Evolutionary conservation across 2,797 vertebrate species (phyloP).

Genomic region (Holocentrus rufus): DNA sequence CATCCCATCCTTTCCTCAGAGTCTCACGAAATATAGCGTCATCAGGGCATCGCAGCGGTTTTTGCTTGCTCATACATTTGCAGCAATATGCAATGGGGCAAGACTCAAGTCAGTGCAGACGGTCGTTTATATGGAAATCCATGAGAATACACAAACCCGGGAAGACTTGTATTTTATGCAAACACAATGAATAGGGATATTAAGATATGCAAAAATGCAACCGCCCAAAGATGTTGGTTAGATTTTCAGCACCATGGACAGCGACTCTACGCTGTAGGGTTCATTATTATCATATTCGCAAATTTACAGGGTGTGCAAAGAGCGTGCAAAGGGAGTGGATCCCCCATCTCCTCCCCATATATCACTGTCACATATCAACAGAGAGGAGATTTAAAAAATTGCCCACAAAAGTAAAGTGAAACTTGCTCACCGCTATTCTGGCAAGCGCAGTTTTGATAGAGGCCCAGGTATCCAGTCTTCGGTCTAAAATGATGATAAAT

Average conservation of each 20-base stretch:
- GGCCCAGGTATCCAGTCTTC: conserved; percentile 94
- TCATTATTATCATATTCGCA: too few species aligned
- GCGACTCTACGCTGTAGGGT: conserved; percentile 16
- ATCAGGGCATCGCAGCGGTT: conserved; percentile 57
- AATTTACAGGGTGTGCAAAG: too few species aligned
- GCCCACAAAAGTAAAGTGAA: background rate
- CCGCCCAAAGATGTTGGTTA: too few species aligned
- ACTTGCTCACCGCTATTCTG: conserved; percentile 90
- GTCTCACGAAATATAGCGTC: conserved; percentile 60
- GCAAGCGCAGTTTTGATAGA: conserved; percentile 94
- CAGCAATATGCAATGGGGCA: conserved; percentile 32
- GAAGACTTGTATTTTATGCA: too few species aligned
- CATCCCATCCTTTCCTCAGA: conserved; percentile 41
- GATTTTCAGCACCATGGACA: conserved; percentile 75
- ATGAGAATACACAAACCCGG: background rate
- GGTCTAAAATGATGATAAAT: conserved; percentile 96
- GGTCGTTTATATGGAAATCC: background rate
- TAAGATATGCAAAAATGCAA: too few species aligned
- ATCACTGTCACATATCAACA: background rate
- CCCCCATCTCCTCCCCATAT: too few species aligned
- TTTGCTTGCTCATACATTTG: conserved; percentile 74
- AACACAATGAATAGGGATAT: too few species aligned
- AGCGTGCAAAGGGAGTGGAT: too few species aligned
- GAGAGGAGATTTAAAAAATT: conserved; percentile 1
- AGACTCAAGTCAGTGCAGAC: conserved; percentile 7